These are phyloP conservation scores for Hemiscyllium ocellatum DNA, from an alignment of 2,113 vertebrate species.

Conservation along the genomic window DNA sequence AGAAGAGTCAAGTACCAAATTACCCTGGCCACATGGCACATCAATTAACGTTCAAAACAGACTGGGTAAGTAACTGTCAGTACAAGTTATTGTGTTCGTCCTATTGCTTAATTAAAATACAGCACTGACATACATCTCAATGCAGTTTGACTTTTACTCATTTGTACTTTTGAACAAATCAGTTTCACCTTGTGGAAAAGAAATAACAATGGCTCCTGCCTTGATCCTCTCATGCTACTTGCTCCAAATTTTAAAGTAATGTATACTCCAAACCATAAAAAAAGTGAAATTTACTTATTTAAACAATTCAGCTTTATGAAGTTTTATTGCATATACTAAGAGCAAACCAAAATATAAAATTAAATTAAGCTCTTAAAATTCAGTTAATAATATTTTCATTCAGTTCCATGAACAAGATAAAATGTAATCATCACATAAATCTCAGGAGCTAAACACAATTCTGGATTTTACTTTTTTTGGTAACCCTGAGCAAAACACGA, in stretches of 20 bases:
- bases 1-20: neutral
- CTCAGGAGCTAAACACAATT: neutral
- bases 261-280: neutral
- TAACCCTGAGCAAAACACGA: neutral
- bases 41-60: neutral
- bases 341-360: neutral
- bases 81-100: neutral
- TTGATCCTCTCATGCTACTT: too few species aligned
- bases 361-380: neutral
- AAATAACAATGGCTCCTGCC: neutral
- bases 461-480: neutral
- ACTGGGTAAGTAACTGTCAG: neutral
- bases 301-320: neutral
- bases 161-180: neutral
- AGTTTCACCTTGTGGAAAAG: neutral
- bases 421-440: neutral
- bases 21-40: neutral
- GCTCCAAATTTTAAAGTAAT: neutral
- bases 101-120: neutral
- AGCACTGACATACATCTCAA: neutral
- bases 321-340: neutral
- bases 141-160: conserved; percentile 12
- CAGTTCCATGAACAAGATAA: neutral
- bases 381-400: neutral
- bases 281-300: neutral